Conservation (phyloP, 2,113 vertebrate genomes). For the Solenodon paradoxus region DNA sequence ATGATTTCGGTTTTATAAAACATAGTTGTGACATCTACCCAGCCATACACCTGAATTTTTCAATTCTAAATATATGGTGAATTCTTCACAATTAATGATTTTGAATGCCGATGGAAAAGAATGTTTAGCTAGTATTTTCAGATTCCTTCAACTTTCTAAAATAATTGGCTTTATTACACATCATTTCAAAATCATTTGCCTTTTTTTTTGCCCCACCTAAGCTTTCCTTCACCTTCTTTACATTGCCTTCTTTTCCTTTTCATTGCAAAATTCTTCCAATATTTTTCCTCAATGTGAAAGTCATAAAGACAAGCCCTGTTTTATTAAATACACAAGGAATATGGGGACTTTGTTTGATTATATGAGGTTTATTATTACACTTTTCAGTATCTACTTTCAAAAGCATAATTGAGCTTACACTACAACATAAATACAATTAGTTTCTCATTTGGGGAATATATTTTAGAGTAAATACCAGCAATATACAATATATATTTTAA, state of each 20-base stretch:
- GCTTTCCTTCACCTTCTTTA: neutral
- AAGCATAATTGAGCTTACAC: neutral
- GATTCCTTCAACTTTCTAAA: neutral
- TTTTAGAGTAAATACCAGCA: constrained; percentile 14
- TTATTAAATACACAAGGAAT: constrained; percentile 3
- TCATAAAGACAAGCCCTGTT: neutral
- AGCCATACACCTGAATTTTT: neutral
- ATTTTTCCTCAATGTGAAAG: neutral
- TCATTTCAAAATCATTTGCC: neutral
- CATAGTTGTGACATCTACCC: neutral
- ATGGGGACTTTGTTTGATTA: neutral
- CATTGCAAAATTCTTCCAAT: neutral
- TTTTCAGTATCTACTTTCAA: neutral
- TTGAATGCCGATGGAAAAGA: neutral
- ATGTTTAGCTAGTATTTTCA: neutral
- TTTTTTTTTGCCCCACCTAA: neutral
- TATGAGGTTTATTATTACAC: neutral
- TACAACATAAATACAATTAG: constrained; percentile 33
- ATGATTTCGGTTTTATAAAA: neutral
- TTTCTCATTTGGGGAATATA: constrained; percentile 22
- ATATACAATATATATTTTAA: neutral
- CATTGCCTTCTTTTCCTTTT: no score
- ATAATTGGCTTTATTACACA: neutral
- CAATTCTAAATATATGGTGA: neutral
- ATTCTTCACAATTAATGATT: neutral